phyloP scores from a whole-genome alignment of 2,888 invertebrate species.

The Anthophora plumipes region DNA sequence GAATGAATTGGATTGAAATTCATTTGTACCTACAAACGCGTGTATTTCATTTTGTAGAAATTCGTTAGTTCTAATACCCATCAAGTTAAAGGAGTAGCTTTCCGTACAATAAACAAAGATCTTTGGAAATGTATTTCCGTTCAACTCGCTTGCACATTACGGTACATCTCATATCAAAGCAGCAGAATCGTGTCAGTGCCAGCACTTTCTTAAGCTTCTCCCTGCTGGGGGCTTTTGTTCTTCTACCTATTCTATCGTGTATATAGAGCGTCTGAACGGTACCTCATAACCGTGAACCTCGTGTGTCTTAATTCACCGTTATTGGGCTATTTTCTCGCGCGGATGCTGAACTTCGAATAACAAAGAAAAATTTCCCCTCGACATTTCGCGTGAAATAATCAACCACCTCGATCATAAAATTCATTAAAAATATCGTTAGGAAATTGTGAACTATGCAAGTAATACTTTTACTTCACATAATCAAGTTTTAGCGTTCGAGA shows the following conservation, averaged over 20 bases:
- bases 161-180: constrained; percentile 70
- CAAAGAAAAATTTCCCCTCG: background rate
- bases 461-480: background rate
- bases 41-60: background rate
- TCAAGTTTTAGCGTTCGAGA: background rate
- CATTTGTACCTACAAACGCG: background rate
- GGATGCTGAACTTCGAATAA: constrained; percentile 22
- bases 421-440: background rate
- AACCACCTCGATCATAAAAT: background rate
- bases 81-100: constrained; percentile 17
- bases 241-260: constrained; percentile 46
- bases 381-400: background rate
- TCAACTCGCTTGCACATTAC: constrained; percentile 68
- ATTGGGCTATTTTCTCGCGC: constrained; percentile 33
- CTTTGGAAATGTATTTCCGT: constrained; percentile 74
- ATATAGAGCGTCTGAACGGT: constrained; percentile 31
- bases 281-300: constrained; percentile 54
- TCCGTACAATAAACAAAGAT: constrained; percentile 65
- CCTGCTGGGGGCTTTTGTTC: constrained; percentile 54
- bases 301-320: constrained; percentile 48
- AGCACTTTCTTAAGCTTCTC: constrained; percentile 68
- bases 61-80: constrained; percentile 1
- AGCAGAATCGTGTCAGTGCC: constrained; percentile 69
- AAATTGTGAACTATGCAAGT: background rate
- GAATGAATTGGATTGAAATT: background rate